phyloP scores from a whole-genome alignment of 2,888 invertebrate species.

The Agapostemon virescens region DNA sequence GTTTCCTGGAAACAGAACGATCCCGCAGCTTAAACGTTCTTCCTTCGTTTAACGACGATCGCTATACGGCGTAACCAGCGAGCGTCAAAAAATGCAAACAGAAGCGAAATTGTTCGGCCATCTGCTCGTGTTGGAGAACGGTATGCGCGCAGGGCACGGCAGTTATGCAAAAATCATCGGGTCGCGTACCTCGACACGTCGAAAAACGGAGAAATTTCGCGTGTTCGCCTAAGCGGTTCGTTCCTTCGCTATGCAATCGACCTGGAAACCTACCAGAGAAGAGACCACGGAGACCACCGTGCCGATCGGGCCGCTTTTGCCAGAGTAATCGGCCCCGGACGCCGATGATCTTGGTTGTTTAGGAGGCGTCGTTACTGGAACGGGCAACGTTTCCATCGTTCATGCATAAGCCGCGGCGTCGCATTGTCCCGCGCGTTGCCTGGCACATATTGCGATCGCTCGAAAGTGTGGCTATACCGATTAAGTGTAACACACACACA shows the following conservation, averaged over 20 bases:
- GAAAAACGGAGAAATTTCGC: constrained; percentile 25
- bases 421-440: constrained; percentile 54
- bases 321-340: constrained; percentile 43
- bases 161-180: constrained; percentile 35
- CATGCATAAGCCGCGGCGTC: constrained; percentile 67
- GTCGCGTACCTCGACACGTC: background rate
- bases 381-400: constrained; percentile 58
- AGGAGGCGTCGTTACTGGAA: constrained; percentile 44
- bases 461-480: constrained; percentile 13
- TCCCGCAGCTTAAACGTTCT: no score
- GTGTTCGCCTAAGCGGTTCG: constrained; percentile 7
- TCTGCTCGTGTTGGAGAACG: background rate
- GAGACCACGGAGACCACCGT: constrained; percentile 6
- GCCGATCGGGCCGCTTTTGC: constrained; percentile 23
- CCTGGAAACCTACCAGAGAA: constrained; percentile 5
- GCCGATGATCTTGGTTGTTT: constrained; percentile 48
- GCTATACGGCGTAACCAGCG: background rate
- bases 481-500: no score
- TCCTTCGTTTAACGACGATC: background rate
- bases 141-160: background rate
- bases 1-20: background rate
- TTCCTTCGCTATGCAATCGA: constrained; percentile 5
- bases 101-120: constrained; percentile 1
- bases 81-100: background rate
- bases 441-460: constrained; percentile 50